phyloP scores from a whole-genome alignment of 2,113 vertebrate species.

The Gambusia affinis region DNA sequence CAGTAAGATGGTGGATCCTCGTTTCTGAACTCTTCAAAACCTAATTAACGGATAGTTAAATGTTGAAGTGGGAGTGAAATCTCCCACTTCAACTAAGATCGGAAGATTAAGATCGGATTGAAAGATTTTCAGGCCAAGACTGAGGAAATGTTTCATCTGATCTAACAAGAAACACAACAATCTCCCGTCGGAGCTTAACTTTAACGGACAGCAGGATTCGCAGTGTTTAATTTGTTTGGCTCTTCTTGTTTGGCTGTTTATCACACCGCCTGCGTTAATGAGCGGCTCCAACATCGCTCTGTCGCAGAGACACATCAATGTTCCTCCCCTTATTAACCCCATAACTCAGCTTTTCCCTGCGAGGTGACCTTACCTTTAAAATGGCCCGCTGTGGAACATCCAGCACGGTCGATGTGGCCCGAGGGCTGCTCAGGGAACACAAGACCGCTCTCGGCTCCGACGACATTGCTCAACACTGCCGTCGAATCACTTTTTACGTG shows the following conservation, averaged over 20 bases:
- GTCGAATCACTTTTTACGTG: constrained; percentile 33
- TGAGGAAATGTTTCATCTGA: background rate
- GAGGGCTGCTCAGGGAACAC: constrained; percentile 43
- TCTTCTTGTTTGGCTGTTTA: constrained; percentile 14
- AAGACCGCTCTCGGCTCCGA: constrained; percentile 9
- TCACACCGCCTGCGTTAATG: constrained; percentile 46
- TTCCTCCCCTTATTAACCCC: constrained; percentile 65
- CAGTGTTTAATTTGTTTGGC: constrained; percentile 8
- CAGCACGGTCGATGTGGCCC: constrained; percentile 46
- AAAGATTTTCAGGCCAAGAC: background rate
- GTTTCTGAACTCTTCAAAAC: no score
- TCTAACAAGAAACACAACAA: background rate
- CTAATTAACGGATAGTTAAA: background rate
- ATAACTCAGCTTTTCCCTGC: constrained; percentile 61
- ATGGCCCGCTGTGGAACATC: constrained; percentile 28
- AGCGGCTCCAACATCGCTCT: constrained; percentile 40
- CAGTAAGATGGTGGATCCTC: no score
- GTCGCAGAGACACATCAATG: constrained; percentile 44
- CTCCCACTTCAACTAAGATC: no score
- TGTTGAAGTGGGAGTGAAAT: no score
- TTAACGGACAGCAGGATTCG: constrained; percentile 4
- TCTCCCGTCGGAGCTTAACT: constrained; percentile 1
- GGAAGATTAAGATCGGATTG: background rate
- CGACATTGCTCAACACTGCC: constrained; percentile 8
- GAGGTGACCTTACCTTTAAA: constrained; percentile 47